Evolutionary conservation across 2,888 invertebrate species (phyloP), one percentile per base, ranked within the genome.

Genomic region (Kuschelorhynchus macadamiae): DNA sequence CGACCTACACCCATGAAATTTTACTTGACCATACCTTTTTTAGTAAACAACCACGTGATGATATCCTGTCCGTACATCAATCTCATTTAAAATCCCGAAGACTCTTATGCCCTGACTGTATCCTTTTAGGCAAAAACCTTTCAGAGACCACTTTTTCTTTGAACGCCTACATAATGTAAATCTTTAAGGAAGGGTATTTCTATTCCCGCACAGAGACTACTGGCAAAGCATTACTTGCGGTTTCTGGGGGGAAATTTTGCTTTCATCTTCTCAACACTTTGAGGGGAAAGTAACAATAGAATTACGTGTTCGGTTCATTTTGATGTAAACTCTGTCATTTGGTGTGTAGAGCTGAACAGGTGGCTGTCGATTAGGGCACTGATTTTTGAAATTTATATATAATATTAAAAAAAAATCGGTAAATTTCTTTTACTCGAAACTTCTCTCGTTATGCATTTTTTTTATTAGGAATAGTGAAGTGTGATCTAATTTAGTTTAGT

Each of bases 261-360:
- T 64, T 64, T 64, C 63, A 64, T 64, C 63, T 64, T 56, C 63
- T 47, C 63, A 56, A 64, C 63, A 64, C 63, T 64, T 64, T 64
- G 56, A 64, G 46, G 63, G 63, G 56, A 49, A 30, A 25, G 63
- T 55, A 64, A 64, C 63, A 64, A 64, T 64, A 42, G 63, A 64
- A 64, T 64, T 64, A 55, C 46, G 63, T 46, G 62, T 36, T 33
- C 25, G 53, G 18, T 42, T 52, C 61, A 42, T 61, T 61, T 61
- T 61, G 61, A 61, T 61, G 61, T 61, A 52, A 53, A 53, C 46
- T 61, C 36, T 52, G 61, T 61, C 61, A 61, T 61, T 62, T 62
- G 53, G 39, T 53, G 53, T 46, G 18, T 14, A n/a, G n/a, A 7
- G 5, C 44, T 18, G 17, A 62, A 62, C 62, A 62, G 62, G 62